Evolutionary conservation across 2,888 invertebrate genomes (phyloP).

Genomic region (Alloscopus bannaensis): DNA sequence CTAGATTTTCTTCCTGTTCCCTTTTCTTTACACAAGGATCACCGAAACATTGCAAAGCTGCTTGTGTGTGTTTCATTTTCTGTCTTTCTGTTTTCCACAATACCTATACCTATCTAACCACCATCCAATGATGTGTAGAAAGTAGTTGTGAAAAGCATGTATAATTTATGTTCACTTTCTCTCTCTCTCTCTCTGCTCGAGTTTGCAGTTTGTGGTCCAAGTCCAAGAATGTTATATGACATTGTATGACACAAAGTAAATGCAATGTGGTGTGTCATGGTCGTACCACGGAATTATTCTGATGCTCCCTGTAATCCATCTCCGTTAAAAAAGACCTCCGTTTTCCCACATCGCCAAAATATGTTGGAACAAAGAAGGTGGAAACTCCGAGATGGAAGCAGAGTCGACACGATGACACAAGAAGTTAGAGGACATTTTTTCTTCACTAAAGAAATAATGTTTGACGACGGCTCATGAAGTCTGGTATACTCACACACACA

Average conservation of each 20-base stretch:
- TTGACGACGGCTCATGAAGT: slow-evolving; percentile 45
- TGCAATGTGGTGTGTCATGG: slow-evolving; percentile 40
- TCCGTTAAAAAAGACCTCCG: slow-evolving; percentile 50
- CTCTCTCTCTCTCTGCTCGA: too few relatives aligned
- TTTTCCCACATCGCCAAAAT: background rate
- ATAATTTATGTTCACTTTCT: too few relatives aligned
- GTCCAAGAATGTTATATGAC: slow-evolving; percentile 48
- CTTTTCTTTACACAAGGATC: slow-evolving; percentile 54
- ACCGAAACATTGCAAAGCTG: slow-evolving; percentile 1
- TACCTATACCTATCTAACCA: background rate
- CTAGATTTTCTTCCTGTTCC: slow-evolving; percentile 49
- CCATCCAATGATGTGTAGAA: background rate
- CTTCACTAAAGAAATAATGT: slow-evolving; percentile 33
- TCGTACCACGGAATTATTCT: slow-evolving; percentile 46
- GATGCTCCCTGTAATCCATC: slow-evolving; percentile 58
- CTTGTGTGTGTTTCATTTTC: background rate
- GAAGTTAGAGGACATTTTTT: slow-evolving; percentile 28
- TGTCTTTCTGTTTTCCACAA: slow-evolving; percentile 24
- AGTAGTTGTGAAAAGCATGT: slow-evolving; percentile 9
- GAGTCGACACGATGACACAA: slow-evolving; percentile 58
- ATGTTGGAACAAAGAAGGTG: slow-evolving; percentile 31
- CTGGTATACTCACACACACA: too few relatives aligned
- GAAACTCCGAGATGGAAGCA: slow-evolving; percentile 12
- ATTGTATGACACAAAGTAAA: slow-evolving; percentile 49
- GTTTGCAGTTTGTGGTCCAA: slow-evolving; percentile 24